phyloP scores from a whole-genome alignment of 2,797 vertebrate genomes.

The Allobates femoralis region DNA sequence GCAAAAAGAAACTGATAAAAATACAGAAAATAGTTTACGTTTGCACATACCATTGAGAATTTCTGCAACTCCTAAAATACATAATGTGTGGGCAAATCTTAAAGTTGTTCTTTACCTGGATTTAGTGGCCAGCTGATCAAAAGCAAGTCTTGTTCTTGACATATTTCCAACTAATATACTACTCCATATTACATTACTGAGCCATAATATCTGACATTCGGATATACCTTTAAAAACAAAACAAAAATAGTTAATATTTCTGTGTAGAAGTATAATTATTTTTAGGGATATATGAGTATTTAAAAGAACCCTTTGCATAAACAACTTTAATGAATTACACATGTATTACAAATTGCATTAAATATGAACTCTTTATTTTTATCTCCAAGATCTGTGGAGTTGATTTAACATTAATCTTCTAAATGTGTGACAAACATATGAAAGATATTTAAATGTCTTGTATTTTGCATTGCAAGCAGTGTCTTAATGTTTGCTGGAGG shows the following conservation, averaged over 20 bases:
- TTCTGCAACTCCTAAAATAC: too few relatives aligned
- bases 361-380: background rate
- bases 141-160: too few relatives aligned
- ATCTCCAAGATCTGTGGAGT: background rate
- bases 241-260: background rate
- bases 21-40: too few relatives aligned
- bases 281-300: background rate
- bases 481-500: conserved; percentile 21
- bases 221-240: too few relatives aligned
- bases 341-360: background rate
- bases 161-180: too few relatives aligned
- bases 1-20: too few relatives aligned
- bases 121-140: too few relatives aligned
- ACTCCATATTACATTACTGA: too few relatives aligned
- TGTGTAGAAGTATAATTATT: background rate
- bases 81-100: too few relatives aligned
- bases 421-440: background rate
- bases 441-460: conserved; percentile 30
- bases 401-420: conserved; percentile 6
- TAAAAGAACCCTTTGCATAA: background rate
- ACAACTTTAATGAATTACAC: background rate
- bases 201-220: too few relatives aligned
- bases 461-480: background rate
- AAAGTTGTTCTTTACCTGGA: too few relatives aligned
- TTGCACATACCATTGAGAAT: too few relatives aligned